phyloP scores from a whole-genome alignment of 1,140 invertebrate genomes.

The Holotrichia oblita region DNA sequence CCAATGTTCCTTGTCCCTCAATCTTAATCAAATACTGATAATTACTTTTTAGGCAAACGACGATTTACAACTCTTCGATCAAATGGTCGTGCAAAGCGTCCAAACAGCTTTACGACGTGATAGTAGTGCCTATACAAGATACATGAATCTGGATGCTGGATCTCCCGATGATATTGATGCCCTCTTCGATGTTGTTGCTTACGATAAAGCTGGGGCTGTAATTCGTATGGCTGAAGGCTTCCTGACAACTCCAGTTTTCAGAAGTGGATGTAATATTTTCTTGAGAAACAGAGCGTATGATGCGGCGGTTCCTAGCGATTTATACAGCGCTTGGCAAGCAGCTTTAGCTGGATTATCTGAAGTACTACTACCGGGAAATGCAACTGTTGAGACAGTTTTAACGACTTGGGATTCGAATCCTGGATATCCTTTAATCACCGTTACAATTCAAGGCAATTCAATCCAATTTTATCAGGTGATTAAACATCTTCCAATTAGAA shows the following conservation, averaged over 20 bases:
- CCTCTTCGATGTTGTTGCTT: slow-evolving; percentile 76
- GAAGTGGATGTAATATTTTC: slow-evolving; percentile 18
- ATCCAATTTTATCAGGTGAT: neutral
- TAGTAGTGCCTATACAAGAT: neutral
- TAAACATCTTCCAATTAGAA: no score
- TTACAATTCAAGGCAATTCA: slow-evolving; percentile 54
- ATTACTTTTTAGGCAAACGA: neutral
- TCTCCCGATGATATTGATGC: neutral
- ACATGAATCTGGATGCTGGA: slow-evolving; percentile 22
- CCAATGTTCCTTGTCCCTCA: neutral
- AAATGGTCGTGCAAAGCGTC: neutral
- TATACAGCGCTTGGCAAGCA: slow-evolving; percentile 73
- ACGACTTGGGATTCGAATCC: slow-evolving; percentile 76
- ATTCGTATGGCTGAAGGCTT: slow-evolving; percentile 39
- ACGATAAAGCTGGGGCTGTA: slow-evolving; percentile 65
- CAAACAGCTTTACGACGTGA: slow-evolving; percentile 18
- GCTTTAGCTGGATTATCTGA: slow-evolving; percentile 61
- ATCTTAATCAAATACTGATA: no score
- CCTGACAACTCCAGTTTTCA: neutral
- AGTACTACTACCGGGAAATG: slow-evolving; percentile 51
- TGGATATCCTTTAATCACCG: slow-evolving; percentile 73
- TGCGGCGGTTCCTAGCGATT: slow-evolving; percentile 70
- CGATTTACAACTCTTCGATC: neutral
- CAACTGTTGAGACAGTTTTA: slow-evolving; percentile 65
- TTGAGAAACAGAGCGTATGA: slow-evolving; percentile 9